Percentiles rank a stretch among this genome's conserved stretches.
These are phyloP conservation scores for Solen grandis DNA, from an alignment of 1,140 invertebrate species.

Conservation along the genomic window DNA sequence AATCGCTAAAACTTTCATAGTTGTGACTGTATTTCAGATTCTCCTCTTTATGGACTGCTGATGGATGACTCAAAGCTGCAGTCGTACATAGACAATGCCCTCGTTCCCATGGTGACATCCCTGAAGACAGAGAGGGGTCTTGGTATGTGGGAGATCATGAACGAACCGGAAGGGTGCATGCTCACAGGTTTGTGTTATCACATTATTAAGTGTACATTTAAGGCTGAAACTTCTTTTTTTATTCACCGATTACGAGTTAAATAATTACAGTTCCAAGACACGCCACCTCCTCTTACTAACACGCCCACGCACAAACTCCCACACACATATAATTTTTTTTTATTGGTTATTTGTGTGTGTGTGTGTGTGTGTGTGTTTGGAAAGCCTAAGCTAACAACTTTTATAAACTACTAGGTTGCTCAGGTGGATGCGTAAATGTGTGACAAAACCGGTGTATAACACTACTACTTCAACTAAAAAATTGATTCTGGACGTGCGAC, in stretches of 20 bases:
- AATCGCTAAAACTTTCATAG: no score
- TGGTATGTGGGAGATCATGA: conserved; percentile 80
- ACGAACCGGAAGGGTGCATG: conserved; percentile 78
- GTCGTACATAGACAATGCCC: conserved; percentile 78
- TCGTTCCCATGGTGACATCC: conserved; percentile 70
- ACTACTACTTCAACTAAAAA: no score
- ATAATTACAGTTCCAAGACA: background rate
- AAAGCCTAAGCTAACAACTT: no score
- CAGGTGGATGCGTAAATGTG: no score
- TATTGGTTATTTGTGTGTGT: no score
- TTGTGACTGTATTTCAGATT: no score
- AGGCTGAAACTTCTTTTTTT: background rate
- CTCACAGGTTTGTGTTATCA: conserved; percentile 7
- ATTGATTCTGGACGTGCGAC: no score
- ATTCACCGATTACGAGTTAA: background rate
- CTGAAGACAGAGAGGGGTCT: conserved; percentile 78
- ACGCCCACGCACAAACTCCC: background rate
- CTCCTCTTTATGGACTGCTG: conserved; percentile 64
- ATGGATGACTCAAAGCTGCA: conserved; percentile 77
- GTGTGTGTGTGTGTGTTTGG: no score
- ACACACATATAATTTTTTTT: background rate
- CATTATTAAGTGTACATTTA: background rate
- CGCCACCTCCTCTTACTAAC: background rate
- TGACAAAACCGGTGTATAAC: no score
- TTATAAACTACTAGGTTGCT: no score